Percentiles rank a stretch among this genome's conserved stretches.
These are phyloP conservation scores for Metacarcinus magister DNA, from an alignment of 2,888 invertebrate species.

Conservation along the genomic window DNA sequence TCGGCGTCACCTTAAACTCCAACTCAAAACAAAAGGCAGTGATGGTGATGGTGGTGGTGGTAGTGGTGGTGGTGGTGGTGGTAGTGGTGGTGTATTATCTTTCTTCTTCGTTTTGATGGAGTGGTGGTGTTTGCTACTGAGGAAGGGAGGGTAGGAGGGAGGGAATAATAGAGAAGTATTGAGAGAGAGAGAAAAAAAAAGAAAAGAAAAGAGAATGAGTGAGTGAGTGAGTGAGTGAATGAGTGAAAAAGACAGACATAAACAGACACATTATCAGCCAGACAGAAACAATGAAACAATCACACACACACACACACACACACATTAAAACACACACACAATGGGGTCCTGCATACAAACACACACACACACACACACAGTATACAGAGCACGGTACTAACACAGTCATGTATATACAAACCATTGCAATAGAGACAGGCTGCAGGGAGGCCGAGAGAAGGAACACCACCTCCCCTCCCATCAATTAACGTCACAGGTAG, in stretches of 20 bases:
- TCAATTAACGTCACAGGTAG: not conserved
- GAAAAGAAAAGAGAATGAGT: not conserved
- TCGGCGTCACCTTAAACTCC: not conserved
- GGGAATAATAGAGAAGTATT: not conserved
- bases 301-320: not conserved
- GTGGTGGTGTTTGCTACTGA: not conserved
- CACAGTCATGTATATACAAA: too few relatives aligned
- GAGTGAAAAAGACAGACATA: not conserved
- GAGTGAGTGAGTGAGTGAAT: not conserved
- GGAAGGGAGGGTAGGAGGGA: not conserved
- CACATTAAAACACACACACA: not conserved
- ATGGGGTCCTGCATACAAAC: not conserved
- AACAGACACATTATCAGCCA: not conserved
- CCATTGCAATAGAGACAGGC: not conserved
- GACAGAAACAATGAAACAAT: not conserved
- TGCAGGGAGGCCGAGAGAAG: not conserved
- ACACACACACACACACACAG: not conserved
- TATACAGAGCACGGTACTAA: too few relatives aligned
- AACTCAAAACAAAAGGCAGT: not conserved
- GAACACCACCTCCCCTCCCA: constrained; percentile 15
- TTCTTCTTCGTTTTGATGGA: not conserved
- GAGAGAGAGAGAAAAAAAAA: not conserved
- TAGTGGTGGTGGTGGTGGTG: not conserved
- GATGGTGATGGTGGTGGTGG: not conserved
- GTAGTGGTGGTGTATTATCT: not conserved